Evolutionary conservation across 2,888 invertebrate species (phyloP), one percentile per base, ranked within the genome.

Genomic region (Macrophya alboannulata): DNA sequence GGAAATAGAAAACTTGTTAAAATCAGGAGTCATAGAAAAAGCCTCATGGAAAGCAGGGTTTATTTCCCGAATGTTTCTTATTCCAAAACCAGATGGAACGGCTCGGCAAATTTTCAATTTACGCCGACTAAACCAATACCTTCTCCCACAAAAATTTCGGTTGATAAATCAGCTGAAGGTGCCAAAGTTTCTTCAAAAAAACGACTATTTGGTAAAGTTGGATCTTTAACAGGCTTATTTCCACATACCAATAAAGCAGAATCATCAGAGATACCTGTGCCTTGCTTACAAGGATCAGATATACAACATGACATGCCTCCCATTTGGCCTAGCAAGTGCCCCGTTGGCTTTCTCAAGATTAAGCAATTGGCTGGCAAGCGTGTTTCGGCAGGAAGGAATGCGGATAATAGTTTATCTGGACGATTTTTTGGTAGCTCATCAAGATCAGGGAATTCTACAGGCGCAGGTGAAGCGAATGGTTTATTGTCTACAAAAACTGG

Each of bases 371-470:
- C 45, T 89, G 12, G 89, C 89, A 17, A 68, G 77, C 37, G 37
- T 65, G 2, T 86, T 90, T 4, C 68, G 89, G 62, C 8, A 76
- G 25, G 83, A 40, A 71, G 87, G 87, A 1, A 86, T 90, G 12
- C 82, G 89, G 72, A 86, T 89, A 4, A 68, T 91, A 31, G 90
- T 91, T 0, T 91, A 90, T 65, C 85, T 90, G 8, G 89, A 90
- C 90, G 89, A 90, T 45, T 89, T 88, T 68, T 72, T 89, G 2
- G 21, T 89, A 0, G 87, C 48, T 8, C 25, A 86, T 48, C 86
- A 88, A 81, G 48, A 86, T 74, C 65, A 15, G 2, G 12, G 59
- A 15, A 65, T 21, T 43, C 62, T 76, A 12, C 51, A 3, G 62
- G 6, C n/a, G 0, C 77, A 84, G 4, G 45, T 68, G 48, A 25